These are phyloP conservation scores for Cheilosia scutellata DNA, from an alignment of 2,888 invertebrate genomes.

Conservation along the genomic window DNA sequence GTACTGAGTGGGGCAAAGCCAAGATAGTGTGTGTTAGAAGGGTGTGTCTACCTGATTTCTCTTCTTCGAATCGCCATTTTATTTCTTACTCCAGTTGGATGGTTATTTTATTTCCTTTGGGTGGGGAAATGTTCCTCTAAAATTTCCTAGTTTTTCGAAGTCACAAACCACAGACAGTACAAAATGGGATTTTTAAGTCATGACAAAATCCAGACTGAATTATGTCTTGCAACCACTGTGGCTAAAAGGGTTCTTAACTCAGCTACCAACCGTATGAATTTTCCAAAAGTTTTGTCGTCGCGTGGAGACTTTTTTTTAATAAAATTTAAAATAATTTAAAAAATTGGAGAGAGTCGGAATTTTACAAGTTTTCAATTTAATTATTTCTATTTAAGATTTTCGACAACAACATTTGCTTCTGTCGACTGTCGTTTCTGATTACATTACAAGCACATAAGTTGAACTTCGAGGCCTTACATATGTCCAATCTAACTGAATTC, in stretches of 20 bases:
- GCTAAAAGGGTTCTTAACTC: neutral
- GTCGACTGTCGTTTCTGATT: no score
- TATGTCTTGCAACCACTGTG: neutral
- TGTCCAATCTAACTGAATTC: no score
- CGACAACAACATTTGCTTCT: no score
- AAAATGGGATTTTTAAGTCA: neutral
- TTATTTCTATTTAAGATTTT: no score
- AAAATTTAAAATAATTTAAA: no score
- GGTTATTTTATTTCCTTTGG: constrained; percentile 3
- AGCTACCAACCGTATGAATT: neutral
- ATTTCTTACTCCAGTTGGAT: constrained; percentile 33
- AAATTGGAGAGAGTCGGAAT: no score
- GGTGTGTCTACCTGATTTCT: constrained; percentile 55
- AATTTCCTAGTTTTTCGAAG: constrained; percentile 25
- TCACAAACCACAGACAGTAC: constrained; percentile 16
- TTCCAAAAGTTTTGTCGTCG: no score
- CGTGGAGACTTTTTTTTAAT: no score
- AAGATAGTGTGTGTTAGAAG: constrained; percentile 18
- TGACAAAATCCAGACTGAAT: constrained; percentile 6
- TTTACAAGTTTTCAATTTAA: no score
- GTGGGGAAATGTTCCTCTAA: constrained; percentile 28
- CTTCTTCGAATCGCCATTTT: constrained; percentile 70
- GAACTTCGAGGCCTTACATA: no score
- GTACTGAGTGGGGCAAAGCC: constrained; percentile 26
- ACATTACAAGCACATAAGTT: no score